Evolutionary conservation across 2,888 invertebrate genomes (phyloP).

Genomic region (Polymixis flavicincta): DNA sequence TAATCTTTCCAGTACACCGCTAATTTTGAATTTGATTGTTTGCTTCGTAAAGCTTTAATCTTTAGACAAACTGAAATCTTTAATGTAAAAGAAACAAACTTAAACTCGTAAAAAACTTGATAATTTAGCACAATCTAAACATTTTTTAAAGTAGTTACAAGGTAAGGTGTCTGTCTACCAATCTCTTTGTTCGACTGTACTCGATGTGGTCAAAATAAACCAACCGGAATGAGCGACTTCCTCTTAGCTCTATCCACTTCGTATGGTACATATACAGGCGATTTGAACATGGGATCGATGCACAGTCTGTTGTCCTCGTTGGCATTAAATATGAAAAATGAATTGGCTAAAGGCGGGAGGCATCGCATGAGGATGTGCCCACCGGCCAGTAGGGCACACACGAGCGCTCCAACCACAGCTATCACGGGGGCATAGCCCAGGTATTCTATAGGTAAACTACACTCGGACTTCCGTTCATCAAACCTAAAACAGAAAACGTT

Average conservation of each 20-base stretch:
- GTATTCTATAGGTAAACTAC: constrained; percentile 74
- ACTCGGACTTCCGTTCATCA: constrained; percentile 78
- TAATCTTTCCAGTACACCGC: neutral
- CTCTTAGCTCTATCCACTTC: constrained; percentile 68
- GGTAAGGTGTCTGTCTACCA: neutral
- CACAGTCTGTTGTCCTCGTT: constrained; percentile 86
- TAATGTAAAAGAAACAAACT: neutral
- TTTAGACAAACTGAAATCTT: neutral
- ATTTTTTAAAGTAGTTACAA: neutral
- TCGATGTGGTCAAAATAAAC: constrained; percentile 1
- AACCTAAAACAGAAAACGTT: constrained; percentile 70
- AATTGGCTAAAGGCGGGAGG: constrained; percentile 79
- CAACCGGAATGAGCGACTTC: constrained; percentile 79
- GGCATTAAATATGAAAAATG: constrained; percentile 86
- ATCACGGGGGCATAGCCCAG: constrained; percentile 76
- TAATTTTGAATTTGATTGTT: neutral
- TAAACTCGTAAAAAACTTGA: neutral
- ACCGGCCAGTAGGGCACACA: constrained; percentile 76
- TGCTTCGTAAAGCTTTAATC: neutral
- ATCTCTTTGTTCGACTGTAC: neutral
- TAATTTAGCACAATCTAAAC: neutral
- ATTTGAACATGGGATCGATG: constrained; percentile 72
- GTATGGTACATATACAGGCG: constrained; percentile 56
- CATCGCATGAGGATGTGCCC: constrained; percentile 78
- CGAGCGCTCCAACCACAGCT: constrained; percentile 73